Evolutionary conservation across 2,888 invertebrate genomes (phyloP), one percentile per base, ranked within the genome.

Genomic region (Brachypterus glaber): DNA sequence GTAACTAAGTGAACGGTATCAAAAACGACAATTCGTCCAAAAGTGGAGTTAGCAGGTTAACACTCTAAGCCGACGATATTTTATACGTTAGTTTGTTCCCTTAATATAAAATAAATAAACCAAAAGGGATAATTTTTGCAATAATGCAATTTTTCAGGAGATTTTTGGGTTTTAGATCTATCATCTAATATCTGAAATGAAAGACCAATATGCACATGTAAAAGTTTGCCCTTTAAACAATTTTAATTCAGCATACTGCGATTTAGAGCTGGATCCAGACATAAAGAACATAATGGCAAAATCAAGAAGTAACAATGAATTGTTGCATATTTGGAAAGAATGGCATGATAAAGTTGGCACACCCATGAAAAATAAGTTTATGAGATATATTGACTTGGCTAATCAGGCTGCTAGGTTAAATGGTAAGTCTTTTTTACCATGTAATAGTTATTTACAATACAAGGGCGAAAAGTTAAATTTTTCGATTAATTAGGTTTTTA

Each of bases 281-380:
- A 70, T 82, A 25, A 73, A 64, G 2, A 70, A 57, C 41, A 74
- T 83, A 24, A 70, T 87, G 66, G 76, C 79, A 0, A 74, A 76
- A 55, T 84, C 84, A 0, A 71, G 79, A 43, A 79, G 87, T 49
- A 82, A 82, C 47, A 76, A 79, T 14, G 84, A 87, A 54, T 63
- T 90, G 30, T 54, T 78, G 12, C 78, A 85, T 50, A 77, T 82
- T 0, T 91, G 91, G 91, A 73, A 70, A 51, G 79, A 79, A 37
- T 91, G 86, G 76, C 72, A 89, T 45, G 83, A 89, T 41, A 78
- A 76, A 39, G 77, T 82, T 0, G 90, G 90, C 0, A 82, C 80
- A 0, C 77, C 78, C 15, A 69, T 89, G 62, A 79, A 77, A 59
- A 76, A 79, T 40, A 71, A 79, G 44, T 91, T 82, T 57, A 76